These are phyloP conservation scores for Microplitis demolitor DNA, from an alignment of 1,140 invertebrate genomes.

Conservation along the genomic window DNA sequence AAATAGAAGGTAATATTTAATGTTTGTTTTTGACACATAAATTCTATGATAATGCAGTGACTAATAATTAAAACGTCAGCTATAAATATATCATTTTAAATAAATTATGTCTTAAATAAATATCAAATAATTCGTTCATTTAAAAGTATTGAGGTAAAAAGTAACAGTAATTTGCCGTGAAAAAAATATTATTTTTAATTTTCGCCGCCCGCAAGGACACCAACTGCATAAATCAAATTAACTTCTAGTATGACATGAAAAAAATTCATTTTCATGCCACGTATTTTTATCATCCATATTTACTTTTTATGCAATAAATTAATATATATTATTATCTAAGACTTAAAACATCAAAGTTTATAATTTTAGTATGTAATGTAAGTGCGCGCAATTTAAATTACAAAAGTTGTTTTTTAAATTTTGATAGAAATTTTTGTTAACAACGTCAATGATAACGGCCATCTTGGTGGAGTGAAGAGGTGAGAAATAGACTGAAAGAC, in stretches of 20 bases:
- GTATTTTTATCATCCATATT: too few relatives aligned
- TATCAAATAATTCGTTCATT: too few relatives aligned
- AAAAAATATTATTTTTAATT: constrained; percentile 2
- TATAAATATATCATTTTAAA: background rate
- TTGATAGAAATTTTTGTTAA: background rate
- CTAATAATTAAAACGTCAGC: background rate
- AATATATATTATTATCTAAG: too few relatives aligned
- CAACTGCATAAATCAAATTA: constrained; percentile 2
- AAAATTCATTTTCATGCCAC: background rate
- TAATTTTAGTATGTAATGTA: too few relatives aligned
- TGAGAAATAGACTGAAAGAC: background rate
- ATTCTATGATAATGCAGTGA: constrained; percentile 1
- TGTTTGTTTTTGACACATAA: background rate
- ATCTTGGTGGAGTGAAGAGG: background rate
- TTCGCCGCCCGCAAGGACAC: background rate
- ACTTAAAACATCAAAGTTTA: too few relatives aligned
- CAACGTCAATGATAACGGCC: constrained; percentile 20
- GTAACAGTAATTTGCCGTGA: too few relatives aligned
- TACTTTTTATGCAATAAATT: too few relatives aligned
- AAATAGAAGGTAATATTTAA: constrained; percentile 73
- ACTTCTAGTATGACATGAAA: background rate
- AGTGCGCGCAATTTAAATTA: too few relatives aligned
- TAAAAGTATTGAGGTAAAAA: too few relatives aligned
- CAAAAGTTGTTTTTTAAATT: background rate
- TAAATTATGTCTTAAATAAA: background rate